A percentile compares a stretch with the other conserved stretches of the same genome.
phyloP scores from a whole-genome alignment of 30 jellyfish, hydroid and myxozoan species.

The Aurelia sp. region DNA sequence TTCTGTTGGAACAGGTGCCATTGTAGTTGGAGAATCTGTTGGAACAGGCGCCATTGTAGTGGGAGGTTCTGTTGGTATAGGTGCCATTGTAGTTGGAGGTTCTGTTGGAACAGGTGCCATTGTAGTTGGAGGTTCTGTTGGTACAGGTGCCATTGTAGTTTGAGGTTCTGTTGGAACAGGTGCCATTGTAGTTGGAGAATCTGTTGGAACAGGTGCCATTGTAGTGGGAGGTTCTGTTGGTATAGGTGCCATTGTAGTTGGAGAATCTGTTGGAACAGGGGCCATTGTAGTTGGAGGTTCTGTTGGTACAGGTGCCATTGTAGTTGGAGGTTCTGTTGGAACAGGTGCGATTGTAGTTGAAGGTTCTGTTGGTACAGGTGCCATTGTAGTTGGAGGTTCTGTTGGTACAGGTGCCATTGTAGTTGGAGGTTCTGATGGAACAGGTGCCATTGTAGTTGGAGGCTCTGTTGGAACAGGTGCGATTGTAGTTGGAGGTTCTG shows the following conservation, averaged over 20 bases:
- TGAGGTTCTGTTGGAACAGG: conserved; percentile 1
- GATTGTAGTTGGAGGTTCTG: background rate
- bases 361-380: background rate
- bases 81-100: background rate
- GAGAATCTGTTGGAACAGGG: background rate
- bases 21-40: conserved; percentile 6
- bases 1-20: background rate
- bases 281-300: conserved; percentile 6
- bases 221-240: background rate
- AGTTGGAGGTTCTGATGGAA: background rate
- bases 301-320: background rate
- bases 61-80: background rate
- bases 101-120: background rate
- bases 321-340: conserved; percentile 1
- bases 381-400: background rate
- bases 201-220: background rate
- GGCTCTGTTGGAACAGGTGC: background rate
- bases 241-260: background rate
- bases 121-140: background rate
- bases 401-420: background rate
- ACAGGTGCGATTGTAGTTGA: conserved; percentile 7
- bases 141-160: background rate
- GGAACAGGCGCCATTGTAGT: background rate
- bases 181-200: conserved; percentile 7
- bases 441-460: background rate